Evolutionary conservation across 2,888 invertebrate genomes (phyloP).

Genomic region (Marasmarcha lunaedactyla): DNA sequence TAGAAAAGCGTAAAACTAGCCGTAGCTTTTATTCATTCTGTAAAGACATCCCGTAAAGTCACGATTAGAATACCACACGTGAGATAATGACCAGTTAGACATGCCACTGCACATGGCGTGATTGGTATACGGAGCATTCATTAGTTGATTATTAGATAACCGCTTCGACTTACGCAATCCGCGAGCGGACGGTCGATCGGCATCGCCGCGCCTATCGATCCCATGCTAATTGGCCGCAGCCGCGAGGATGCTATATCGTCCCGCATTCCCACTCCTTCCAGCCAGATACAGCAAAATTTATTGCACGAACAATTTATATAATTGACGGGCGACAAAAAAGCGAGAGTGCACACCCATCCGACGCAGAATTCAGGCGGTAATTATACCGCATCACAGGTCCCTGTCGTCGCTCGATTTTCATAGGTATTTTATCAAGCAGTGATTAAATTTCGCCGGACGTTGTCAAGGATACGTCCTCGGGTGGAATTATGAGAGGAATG

Average conservation of each 20-base stretch:
- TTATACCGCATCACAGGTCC: conserved; percentile 44
- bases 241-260: conserved; percentile 33
- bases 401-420: conserved; percentile 36
- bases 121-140: conserved; percentile 33
- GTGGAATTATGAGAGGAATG: conserved; percentile 61
- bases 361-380: conserved; percentile 49
- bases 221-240: conserved; percentile 65
- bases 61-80: conserved; percentile 10
- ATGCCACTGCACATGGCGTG: conserved; percentile 3
- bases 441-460: conserved; percentile 46
- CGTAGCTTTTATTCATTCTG: too few species aligned
- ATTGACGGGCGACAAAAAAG: conserved; percentile 66
- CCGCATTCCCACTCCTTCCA: conserved; percentile 45
- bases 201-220: conserved; percentile 63
- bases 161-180: conserved; percentile 38
- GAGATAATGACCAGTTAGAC: conserved; percentile 9
- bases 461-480: conserved; percentile 57
- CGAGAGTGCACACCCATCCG: conserved; percentile 55
- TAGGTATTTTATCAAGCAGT: conserved; percentile 42
- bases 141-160: conserved; percentile 61
- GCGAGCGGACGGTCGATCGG: conserved; percentile 52
- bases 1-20: too few species aligned
- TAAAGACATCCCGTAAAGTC: too few species aligned
- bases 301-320: conserved; percentile 68
- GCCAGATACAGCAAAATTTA: conserved; percentile 66